phyloP scores from a whole-genome alignment of 1,140 invertebrate genomes.

The Drosophila neocordata region DNA sequence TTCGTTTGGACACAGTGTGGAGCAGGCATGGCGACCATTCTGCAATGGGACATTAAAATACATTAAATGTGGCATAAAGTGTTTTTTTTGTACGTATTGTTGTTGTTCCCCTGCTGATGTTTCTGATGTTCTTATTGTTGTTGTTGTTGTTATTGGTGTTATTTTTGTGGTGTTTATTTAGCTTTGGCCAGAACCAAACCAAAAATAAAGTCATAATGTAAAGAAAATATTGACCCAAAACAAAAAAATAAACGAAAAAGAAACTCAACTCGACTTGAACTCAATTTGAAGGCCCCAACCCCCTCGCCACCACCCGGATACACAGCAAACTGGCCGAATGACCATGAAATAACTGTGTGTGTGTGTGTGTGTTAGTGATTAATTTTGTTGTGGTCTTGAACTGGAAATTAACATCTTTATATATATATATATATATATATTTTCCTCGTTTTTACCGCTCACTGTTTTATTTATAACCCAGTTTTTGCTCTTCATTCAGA shows the following conservation, averaged over 20 bases:
- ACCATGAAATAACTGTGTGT: neutral
- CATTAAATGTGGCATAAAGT: constrained; percentile 50
- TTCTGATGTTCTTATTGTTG: neutral
- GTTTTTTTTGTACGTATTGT: neutral
- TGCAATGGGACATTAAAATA: constrained; percentile 80
- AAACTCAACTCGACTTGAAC: constrained; percentile 28
- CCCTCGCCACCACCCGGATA: neutral
- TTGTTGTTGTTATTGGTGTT: constrained; percentile 16
- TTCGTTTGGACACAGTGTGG: constrained; percentile 88
- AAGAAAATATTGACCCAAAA: constrained; percentile 55
- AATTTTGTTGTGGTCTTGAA: constrained; percentile 6
- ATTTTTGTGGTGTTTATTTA: constrained; percentile 50
- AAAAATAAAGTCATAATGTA: constrained; percentile 72
- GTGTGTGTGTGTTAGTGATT: neutral
- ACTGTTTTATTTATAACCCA: constrained; percentile 57
- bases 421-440: neutral
- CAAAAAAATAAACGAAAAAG: constrained; percentile 12
- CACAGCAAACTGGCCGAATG: neutral
- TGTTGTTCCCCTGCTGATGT: neutral
- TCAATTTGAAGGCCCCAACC: constrained; percentile 7
- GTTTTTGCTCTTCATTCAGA: constrained; percentile 24
- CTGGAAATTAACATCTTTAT: constrained; percentile 58
- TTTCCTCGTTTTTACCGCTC: neutral
- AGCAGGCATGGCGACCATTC: constrained; percentile 89
- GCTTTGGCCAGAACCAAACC: constrained; percentile 36